Percentiles rank a stretch among this genome's conserved stretches.
These are phyloP conservation scores for Clamator glandarius DNA, from an alignment of 2,797 vertebrate species.

Conservation along the genomic window DNA sequence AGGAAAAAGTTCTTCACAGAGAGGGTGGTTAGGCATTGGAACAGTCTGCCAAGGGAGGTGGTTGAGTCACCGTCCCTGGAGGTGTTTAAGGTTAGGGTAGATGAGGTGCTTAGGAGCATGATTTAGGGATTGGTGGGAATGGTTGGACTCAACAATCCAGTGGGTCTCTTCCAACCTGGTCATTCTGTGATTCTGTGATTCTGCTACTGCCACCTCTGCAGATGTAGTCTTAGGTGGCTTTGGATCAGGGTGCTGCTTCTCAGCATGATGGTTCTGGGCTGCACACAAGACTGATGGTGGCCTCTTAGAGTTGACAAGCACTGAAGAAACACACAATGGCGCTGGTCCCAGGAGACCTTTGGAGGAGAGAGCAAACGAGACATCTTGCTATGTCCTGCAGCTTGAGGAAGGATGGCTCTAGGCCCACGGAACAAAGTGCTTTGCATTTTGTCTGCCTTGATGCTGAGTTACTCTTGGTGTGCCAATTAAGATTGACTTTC, in stretches of 20 bases:
- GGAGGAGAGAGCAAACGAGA: background rate
- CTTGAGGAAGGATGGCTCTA: background rate
- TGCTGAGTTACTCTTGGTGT: background rate
- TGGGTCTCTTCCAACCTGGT: no score
- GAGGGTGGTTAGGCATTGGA: no score
- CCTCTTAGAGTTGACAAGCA: background rate
- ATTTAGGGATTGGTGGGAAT: no score
- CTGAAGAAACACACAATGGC: background rate
- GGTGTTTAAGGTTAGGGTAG: no score
- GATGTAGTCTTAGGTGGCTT: background rate
- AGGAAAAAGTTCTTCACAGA: no score
- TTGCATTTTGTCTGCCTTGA: background rate
- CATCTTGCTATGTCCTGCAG: background rate
- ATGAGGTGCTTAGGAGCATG: no score
- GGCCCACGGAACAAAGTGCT: rapidly evolving
- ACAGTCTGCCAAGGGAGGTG: no score
- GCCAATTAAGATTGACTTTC: background rate
- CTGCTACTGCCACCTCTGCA: background rate
- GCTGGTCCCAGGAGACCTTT: background rate
- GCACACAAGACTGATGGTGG: no score
- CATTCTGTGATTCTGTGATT: no score
- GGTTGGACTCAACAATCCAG: no score
- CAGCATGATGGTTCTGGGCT: background rate
- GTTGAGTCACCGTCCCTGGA: no score
- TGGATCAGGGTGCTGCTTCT: background rate